These are phyloP conservation scores for Sebastolobus alascanus DNA, from an alignment of 2,797 vertebrate species.

Conservation along the genomic window DNA sequence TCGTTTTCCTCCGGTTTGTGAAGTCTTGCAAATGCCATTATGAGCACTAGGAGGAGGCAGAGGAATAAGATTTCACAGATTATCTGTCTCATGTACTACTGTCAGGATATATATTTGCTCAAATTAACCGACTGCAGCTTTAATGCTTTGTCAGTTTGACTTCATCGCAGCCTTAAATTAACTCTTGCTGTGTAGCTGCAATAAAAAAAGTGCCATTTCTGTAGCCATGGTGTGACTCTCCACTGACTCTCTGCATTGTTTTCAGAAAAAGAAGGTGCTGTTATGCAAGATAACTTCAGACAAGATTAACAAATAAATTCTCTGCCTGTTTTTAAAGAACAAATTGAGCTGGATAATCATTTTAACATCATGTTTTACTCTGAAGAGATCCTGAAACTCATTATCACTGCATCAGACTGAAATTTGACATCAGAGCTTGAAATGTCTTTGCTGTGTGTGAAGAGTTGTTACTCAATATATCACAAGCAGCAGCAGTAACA, in stretches of 20 bases:
- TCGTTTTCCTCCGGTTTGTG: too few species aligned
- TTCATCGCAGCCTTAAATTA: not conserved
- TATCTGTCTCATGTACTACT: too few species aligned
- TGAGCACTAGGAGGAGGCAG: too few species aligned
- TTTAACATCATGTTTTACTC: not conserved
- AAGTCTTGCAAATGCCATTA: too few species aligned
- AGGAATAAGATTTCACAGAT: too few species aligned
- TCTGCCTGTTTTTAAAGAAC: not conserved
- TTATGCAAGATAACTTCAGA: not conserved
- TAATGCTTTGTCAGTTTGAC: not conserved
- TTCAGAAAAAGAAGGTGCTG: not conserved
- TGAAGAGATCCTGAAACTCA: not conserved
- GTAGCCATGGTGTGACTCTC: not conserved
- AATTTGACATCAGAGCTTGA: conserved; percentile 36
- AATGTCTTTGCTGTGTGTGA: conserved; percentile 30
- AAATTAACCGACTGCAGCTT: not conserved
- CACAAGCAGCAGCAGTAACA: not conserved
- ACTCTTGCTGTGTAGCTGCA: not conserved
- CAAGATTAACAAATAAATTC: not conserved
- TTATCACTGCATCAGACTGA: conserved; percentile 6
- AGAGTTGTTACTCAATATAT: not conserved
- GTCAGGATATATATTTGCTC: too few species aligned
- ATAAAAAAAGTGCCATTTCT: not conserved
- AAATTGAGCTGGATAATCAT: not conserved
- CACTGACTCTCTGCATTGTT: not conserved